A percentile compares a stretch with the other conserved stretches of the same genome.
These are phyloP conservation scores for Byasa hedistus DNA, from an alignment of 2,888 invertebrate genomes.

Conservation along the genomic window DNA sequence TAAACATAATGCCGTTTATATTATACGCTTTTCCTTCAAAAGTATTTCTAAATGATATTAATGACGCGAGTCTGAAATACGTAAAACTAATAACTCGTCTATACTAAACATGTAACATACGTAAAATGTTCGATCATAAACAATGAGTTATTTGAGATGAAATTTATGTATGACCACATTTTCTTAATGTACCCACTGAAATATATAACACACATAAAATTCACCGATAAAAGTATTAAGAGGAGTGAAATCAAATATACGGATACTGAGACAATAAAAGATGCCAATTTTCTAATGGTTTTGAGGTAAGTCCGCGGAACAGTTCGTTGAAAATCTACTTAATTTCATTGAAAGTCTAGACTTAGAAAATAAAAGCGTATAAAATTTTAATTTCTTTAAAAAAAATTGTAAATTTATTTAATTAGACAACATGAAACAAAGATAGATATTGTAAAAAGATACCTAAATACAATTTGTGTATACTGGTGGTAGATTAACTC, in stretches of 20 bases:
- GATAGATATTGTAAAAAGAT: too few species aligned
- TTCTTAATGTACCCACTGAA: not conserved
- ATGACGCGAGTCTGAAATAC: too few species aligned
- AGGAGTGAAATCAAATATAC: not conserved
- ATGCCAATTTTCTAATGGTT: not conserved
- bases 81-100: too few species aligned
- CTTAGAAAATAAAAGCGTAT: too few species aligned
- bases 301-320: not conserved
- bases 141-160: constrained; percentile 13
- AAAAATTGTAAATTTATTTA: too few species aligned
- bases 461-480: too few species aligned
- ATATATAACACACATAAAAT: not conserved
- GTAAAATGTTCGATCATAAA: too few species aligned
- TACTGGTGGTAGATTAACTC: too few species aligned
- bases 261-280: not conserved
- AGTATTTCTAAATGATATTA: not conserved
- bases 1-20: constrained; percentile 1
- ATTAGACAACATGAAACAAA: too few species aligned
- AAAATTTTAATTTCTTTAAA: too few species aligned
- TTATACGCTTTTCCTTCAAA: not conserved
- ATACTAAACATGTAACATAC: too few species aligned
- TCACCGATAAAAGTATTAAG: not conserved
- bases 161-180: constrained; percentile 10
- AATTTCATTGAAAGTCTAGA: not conserved
- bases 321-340: not conserved